A percentile compares a stretch with the other conserved stretches of the same genome.
phyloP scores from a whole-genome alignment of 1,140 invertebrate genomes.

The Drosophila mauritiana region DNA sequence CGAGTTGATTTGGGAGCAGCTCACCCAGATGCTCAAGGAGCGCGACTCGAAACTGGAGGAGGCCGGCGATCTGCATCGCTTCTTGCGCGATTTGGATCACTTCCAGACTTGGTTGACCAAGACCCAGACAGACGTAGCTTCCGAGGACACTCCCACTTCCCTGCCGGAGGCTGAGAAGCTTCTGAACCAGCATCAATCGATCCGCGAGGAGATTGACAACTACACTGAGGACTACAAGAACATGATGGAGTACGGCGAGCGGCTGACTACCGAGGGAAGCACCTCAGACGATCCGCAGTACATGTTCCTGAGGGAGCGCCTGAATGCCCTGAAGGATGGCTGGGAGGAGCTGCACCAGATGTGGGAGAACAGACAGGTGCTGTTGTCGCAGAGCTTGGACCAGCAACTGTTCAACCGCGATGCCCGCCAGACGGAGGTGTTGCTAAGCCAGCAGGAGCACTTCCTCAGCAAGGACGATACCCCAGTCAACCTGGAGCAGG shows the following conservation, averaged over 20 bases:
- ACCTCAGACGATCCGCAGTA: constrained; percentile 98
- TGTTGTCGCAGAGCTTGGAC: constrained; percentile 97
- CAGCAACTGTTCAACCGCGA: constrained; percentile 98
- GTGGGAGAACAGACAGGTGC: constrained; percentile 99
- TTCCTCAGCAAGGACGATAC: constrained; percentile 97
- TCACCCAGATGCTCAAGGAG: constrained; percentile 99
- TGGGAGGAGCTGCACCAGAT: constrained; percentile 99
- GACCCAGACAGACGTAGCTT: constrained; percentile 98
- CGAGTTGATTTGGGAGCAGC: constrained; percentile 95
- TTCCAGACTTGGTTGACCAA: constrained; percentile 99
- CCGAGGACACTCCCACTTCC: constrained; percentile 98
- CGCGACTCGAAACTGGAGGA: constrained; percentile 99
- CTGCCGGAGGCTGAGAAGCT: constrained; percentile 98
- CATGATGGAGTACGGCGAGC: constrained; percentile 99
- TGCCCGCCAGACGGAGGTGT: constrained; percentile 98
- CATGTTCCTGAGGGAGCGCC: constrained; percentile 98
- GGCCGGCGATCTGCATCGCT: constrained; percentile 98
- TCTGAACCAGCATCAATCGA: constrained; percentile 97
- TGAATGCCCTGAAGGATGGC: constrained; percentile 98
- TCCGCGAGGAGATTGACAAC: constrained; percentile 99
- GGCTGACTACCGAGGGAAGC: constrained; percentile 87
- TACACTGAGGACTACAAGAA: constrained; percentile 99
- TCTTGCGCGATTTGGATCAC: constrained; percentile 99
- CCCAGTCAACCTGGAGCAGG: constrained; percentile 97
- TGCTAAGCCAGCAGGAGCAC: constrained; percentile 99